Evolutionary conservation across 2,113 vertebrate species (phyloP), one percentile per base, ranked within the genome.

Genomic region (Ammodytes dubius): DNA sequence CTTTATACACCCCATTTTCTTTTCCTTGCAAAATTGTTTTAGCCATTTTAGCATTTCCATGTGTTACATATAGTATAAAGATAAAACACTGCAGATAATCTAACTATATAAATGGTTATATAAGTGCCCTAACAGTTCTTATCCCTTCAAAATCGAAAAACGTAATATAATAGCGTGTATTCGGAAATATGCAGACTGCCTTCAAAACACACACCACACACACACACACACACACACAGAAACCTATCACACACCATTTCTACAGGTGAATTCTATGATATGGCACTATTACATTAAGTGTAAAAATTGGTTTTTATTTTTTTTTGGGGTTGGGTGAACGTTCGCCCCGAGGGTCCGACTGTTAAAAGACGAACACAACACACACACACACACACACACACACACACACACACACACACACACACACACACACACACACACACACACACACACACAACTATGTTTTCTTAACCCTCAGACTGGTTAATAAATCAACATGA

Each of bases 401-500:
- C 27, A 27, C 27, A 27, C 27, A 27, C 27, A 27, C 27, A 27
- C 27, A 27, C 27, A 27, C 27, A 27, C 27, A 27, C 27, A 27
- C 27, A 27, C 27, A 27, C 27, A 27, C 27, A 27, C 27, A 27
- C 27, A 27, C 27, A 27, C 27, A 27, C 27, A 27, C 27, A 27
- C 27, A 27, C 27, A 27, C 27, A 27, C 27, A 27, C 27, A 27
- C 35, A 74, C 73, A 57, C n/a, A n/a, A n/a, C n/a, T n/a, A 83
- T 78, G 67, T 86, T 87, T 87, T 81, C 60, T 87, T 58, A 56
- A 79, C 40, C 70, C 43, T 15, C 35, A 66, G 56, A 86, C 52
- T 47, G 19, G 42, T 82, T 46, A 82, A 86, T 81, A 89, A 84
- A 87, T 88, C 84, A 89, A 84, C 64, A 84, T 12, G 19, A 76